Evolutionary conservation across 1,140 invertebrate genomes (phyloP).

Genomic region (Zaprionus kolodkinae): DNA sequence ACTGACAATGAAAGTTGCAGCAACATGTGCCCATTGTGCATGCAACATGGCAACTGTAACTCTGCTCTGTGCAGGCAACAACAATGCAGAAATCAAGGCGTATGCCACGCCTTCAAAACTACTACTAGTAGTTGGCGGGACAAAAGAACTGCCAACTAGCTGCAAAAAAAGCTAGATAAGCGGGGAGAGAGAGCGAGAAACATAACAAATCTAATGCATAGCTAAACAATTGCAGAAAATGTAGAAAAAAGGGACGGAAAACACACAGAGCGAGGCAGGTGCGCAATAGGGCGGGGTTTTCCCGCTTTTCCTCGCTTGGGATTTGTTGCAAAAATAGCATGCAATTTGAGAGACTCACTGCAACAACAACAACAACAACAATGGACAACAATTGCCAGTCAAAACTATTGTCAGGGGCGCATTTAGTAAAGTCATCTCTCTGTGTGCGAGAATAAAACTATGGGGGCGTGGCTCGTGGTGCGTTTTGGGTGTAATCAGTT

Average conservation of each 20-base stretch:
- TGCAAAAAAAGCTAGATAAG: conserved; percentile 37
- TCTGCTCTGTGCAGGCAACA: conserved; percentile 61
- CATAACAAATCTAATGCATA: conserved; percentile 72
- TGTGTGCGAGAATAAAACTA: conserved; percentile 21
- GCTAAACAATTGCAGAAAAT: conserved; percentile 55
- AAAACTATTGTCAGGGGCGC: conserved; percentile 59
- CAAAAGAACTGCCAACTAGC: conserved; percentile 35
- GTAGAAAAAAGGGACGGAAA: conserved; percentile 5
- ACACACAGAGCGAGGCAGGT: background rate
- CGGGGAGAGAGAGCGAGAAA: conserved; percentile 23
- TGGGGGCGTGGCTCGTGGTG: conserved; percentile 18
- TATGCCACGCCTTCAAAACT: conserved; percentile 15
- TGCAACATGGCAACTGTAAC: conserved; percentile 50
- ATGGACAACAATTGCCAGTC: conserved; percentile 13
- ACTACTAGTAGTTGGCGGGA: conserved; percentile 10
- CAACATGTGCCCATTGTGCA: conserved; percentile 55
- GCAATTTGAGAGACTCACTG: conserved; percentile 59
- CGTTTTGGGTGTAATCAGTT: conserved; percentile 58
- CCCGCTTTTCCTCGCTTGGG: conserved; percentile 10
- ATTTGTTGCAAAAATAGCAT: conserved; percentile 67
- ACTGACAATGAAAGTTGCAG: conserved; percentile 73
- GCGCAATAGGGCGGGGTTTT: background rate
- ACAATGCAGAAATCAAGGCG: conserved; percentile 59
- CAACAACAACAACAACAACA: conserved; percentile 21
- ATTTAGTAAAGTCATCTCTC: conserved; percentile 48